Percentiles rank a stretch among this genome's conserved stretches.
phyloP scores from a whole-genome alignment of 2,888 invertebrate species.

The Tiphia femorata region DNA sequence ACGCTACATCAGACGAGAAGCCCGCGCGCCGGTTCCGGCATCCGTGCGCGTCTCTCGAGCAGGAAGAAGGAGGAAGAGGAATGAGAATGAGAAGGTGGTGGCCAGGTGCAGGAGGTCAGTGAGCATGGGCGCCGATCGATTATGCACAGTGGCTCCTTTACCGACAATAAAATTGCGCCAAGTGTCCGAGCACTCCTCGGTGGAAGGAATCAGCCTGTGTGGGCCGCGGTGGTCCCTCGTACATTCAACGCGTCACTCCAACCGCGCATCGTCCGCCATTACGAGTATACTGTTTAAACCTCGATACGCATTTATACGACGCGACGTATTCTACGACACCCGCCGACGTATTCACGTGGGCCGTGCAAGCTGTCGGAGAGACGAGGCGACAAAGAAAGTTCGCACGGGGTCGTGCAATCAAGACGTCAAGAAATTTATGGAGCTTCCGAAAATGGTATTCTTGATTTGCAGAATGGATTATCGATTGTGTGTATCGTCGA shows the following conservation, averaged over 20 bases:
- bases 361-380: too few relatives aligned
- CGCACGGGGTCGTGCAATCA: too few relatives aligned
- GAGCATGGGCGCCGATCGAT: constrained; percentile 56
- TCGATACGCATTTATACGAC: constrained; percentile 45
- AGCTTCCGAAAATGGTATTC: too few relatives aligned
- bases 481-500: too few relatives aligned
- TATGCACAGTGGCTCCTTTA: constrained; percentile 62
- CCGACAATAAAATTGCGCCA: constrained; percentile 62
- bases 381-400: too few relatives aligned
- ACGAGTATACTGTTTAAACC: constrained; percentile 33
- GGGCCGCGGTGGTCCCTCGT: constrained; percentile 48
- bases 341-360: constrained; percentile 3
- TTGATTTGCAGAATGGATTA: too few relatives aligned
- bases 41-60: background rate
- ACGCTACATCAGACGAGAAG: background rate
- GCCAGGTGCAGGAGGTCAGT: constrained; percentile 59
- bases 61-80: too few relatives aligned
- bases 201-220: constrained; percentile 51
- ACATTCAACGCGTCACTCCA: constrained; percentile 45
- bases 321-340: constrained; percentile 16
- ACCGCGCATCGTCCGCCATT: constrained; percentile 43
- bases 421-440: too few relatives aligned
- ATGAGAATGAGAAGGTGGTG: background rate
- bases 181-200: constrained; percentile 40
- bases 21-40: background rate